phyloP scores from a whole-genome alignment of 2,797 vertebrate species.

The Enteromius argenteus region DNA sequence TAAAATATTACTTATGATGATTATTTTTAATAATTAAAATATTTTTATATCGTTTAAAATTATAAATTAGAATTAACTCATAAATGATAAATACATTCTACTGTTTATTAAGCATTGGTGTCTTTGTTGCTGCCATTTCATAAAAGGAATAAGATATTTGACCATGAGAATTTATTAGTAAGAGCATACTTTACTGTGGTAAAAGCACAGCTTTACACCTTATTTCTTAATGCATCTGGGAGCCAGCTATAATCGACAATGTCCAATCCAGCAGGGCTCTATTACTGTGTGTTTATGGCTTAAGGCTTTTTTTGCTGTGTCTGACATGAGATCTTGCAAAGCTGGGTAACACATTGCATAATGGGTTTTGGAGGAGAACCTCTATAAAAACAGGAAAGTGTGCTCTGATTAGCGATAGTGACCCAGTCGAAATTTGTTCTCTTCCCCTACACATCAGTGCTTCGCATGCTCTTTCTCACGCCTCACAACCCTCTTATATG shows the following conservation, averaged over 20 bases:
- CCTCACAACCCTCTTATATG: background rate
- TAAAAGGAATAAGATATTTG: background rate
- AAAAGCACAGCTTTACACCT: background rate
- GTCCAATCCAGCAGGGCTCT: background rate
- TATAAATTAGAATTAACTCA: background rate
- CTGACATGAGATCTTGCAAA: background rate
- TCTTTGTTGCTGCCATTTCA: background rate
- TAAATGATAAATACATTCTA: background rate
- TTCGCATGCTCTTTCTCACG: background rate
- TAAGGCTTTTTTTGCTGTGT: background rate
- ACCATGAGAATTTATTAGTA: background rate
- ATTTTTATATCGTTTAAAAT: background rate
- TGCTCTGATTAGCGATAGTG: constrained; percentile 20
- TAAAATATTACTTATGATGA: background rate
- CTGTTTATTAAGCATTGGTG: background rate
- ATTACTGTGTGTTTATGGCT: background rate
- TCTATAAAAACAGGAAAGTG: constrained; percentile 21
- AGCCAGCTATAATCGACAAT: background rate
- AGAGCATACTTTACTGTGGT: background rate
- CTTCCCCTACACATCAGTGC: constrained; percentile 2
- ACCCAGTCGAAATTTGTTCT: constrained; percentile 19
- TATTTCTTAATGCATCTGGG: background rate
- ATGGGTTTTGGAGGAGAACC: background rate
- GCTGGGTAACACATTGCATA: constrained; percentile 20
- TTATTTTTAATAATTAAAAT: constrained; percentile 1